phyloP scores from a whole-genome alignment of 2,888 invertebrate genomes.

The Rosalia funebris region DNA sequence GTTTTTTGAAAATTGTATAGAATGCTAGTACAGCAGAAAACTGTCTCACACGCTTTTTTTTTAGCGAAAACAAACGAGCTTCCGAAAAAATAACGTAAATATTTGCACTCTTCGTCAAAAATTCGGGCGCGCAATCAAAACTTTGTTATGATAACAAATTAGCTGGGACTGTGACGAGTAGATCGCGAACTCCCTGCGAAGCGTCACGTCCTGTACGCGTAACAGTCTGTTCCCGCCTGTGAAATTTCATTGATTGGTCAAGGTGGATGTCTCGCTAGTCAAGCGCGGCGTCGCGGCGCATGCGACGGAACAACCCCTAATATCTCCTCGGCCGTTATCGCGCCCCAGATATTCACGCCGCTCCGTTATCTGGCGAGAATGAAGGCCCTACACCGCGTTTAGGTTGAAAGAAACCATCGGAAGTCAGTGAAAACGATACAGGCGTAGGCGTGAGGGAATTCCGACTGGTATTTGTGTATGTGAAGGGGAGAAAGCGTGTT shows the following conservation, averaged over 20 bases:
- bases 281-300: not conserved
- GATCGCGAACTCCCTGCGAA: not conserved
- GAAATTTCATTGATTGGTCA: conserved; percentile 27
- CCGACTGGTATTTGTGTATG: not conserved
- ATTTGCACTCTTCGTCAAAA: not conserved
- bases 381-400: not conserved
- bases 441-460: not conserved
- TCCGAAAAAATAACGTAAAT: conserved; percentile 5
- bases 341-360: not conserved
- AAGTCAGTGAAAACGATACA: not conserved
- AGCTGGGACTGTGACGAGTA: not conserved
- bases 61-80: not conserved
- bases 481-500: not conserved
- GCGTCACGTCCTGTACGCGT: conserved; percentile 7
- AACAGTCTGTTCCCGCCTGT: conserved; percentile 16
- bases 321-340: conserved; percentile 4
- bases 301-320: conserved; percentile 9
- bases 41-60: too few relatives aligned
- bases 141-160: conserved; percentile 13
- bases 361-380: not conserved
- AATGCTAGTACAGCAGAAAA: too few relatives aligned
- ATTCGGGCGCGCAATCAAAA: conserved; percentile 16
- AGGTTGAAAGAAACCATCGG: not conserved
- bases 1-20: too few relatives aligned
- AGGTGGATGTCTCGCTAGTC: conserved; percentile 17